phyloP scores from a whole-genome alignment of 2,797 vertebrate genomes.

The Carapus acus region DNA sequence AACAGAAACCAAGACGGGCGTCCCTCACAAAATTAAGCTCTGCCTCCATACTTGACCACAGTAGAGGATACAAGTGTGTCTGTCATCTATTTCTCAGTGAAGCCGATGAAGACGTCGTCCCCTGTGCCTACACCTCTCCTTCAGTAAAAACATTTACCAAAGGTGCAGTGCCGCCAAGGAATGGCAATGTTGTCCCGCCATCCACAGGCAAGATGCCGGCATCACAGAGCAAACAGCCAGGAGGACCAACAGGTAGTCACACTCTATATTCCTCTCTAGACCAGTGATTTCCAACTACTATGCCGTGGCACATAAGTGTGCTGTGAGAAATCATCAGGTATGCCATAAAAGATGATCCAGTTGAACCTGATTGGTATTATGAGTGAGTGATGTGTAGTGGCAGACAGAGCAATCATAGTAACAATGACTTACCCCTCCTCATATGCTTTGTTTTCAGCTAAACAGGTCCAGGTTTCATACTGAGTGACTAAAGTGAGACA shows the following conservation, averaged over 20 bases:
- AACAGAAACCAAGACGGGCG: no score
- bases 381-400: slow-evolving; percentile 10
- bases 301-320: no score
- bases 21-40: no score
- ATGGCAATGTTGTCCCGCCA: slow-evolving; percentile 52
- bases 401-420: no score
- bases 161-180: slow-evolving; percentile 49
- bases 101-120: slow-evolving; percentile 60
- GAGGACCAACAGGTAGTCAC: slow-evolving; percentile 53
- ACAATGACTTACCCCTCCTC: no score
- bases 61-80: not conserved
- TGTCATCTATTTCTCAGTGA: slow-evolving; percentile 63
- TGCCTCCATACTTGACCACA: no score
- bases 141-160: slow-evolving; percentile 65
- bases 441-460: no score
- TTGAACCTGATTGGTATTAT: not conserved
- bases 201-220: slow-evolving; percentile 65
- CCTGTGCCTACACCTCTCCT: slow-evolving; percentile 48
- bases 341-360: no score
- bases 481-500: no score
- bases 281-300: no score
- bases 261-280: not conserved
- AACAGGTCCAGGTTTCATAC: no score
- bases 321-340: no score
- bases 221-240: slow-evolving; percentile 70